phyloP scores from a whole-genome alignment of 2,113 vertebrate genomes.

The Lampris incognitus region DNA sequence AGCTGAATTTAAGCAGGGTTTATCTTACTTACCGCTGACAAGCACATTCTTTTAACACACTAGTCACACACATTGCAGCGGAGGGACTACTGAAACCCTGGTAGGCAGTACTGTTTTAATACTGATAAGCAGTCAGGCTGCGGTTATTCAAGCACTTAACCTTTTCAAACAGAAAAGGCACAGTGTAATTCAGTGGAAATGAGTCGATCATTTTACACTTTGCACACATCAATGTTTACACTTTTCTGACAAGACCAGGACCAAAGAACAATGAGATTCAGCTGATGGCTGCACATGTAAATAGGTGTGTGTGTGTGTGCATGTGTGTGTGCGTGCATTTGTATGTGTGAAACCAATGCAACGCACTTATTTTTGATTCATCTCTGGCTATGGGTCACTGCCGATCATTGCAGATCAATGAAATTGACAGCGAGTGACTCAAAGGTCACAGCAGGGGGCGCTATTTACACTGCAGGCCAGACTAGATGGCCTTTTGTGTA shows the following conservation, averaged over 20 bases:
- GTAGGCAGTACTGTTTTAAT: conserved; percentile 29
- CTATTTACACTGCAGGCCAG: no score
- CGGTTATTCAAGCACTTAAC: conserved; percentile 52
- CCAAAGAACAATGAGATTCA: conserved; percentile 17
- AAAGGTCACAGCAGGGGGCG: no score
- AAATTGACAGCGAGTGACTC: no score
- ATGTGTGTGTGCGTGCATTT: not conserved
- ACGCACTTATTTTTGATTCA: not conserved
- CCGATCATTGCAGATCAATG: no score
- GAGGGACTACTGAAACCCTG: conserved; percentile 16
- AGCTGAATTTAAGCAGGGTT: not conserved
- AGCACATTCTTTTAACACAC: conserved; percentile 4
- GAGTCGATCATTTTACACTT: conserved; percentile 47
- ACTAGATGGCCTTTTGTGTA: no score
- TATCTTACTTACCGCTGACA: not conserved
- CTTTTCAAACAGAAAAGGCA: conserved; percentile 33
- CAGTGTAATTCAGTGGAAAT: conserved; percentile 40
- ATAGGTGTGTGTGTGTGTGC: conserved; percentile 12
- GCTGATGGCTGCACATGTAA: conserved; percentile 28
- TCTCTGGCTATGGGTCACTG: not conserved
- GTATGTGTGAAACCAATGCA: not conserved
- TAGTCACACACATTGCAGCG: not conserved
- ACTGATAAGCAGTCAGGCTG: conserved; percentile 39
- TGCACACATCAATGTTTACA: conserved; percentile 55
- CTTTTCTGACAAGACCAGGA: conserved; percentile 29